Conservation (phyloP, 2,888 invertebrate genomes). For the Chirona hameri region DNA sequence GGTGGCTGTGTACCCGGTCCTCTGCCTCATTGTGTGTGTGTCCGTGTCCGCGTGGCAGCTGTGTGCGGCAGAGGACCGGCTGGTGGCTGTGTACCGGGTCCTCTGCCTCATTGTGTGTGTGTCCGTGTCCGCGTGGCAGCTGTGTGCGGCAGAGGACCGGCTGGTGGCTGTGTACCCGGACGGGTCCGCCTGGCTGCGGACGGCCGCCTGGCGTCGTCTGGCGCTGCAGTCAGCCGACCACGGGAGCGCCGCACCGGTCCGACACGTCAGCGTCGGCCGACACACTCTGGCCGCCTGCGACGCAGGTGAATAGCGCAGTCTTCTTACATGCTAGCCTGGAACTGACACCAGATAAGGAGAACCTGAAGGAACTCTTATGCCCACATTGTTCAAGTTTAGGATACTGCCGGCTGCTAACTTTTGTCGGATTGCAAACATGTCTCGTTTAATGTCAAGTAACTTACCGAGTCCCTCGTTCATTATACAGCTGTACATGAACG, state of each 20-base stretch:
- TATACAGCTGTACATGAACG: too few species aligned
- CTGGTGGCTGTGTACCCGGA: not conserved
- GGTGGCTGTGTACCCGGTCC: too few species aligned
- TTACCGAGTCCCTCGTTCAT: too few species aligned
- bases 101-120: too few species aligned
- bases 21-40: too few species aligned
- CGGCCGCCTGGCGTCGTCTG: not conserved
- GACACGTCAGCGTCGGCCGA: not conserved
- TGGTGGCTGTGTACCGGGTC: not conserved
- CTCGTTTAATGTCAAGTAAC: too few species aligned
- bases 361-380: too few species aligned
- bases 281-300: not conserved
- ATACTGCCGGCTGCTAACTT: too few species aligned
- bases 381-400: too few species aligned
- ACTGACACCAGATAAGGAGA: too few species aligned
- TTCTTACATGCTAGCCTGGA: too few species aligned
- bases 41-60: not conserved
- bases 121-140: not conserved
- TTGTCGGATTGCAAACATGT: too few species aligned
- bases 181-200: not conserved
- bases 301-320: not conserved
- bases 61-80: not conserved
- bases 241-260: not conserved
- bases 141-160: not conserved
- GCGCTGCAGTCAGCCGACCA: not conserved